phyloP scores from a whole-genome alignment of 2,797 vertebrate species.

The Lerista edwardsae region DNA sequence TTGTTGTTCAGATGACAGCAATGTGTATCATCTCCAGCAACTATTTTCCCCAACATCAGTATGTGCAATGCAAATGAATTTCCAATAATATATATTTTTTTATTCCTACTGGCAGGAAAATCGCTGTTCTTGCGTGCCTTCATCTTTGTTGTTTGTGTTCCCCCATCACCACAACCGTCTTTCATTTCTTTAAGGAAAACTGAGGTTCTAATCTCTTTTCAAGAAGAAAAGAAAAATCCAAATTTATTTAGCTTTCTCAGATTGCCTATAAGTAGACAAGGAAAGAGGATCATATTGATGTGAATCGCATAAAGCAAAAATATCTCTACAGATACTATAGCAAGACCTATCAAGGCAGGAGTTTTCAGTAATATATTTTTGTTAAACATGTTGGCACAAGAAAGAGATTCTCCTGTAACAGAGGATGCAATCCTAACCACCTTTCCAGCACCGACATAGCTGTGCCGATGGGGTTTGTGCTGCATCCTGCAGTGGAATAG shows the following conservation, averaged over 20 bases:
- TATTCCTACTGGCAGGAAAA: constrained; percentile 48
- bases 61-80: constrained; percentile 51
- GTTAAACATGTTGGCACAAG: not conserved
- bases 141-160: constrained; percentile 32
- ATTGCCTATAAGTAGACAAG: constrained; percentile 50
- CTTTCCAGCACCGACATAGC: too few relatives aligned
- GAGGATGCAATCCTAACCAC: too few relatives aligned
- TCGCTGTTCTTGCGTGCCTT: constrained; percentile 37
- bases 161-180: not conserved
- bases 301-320: constrained; percentile 34
- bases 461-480: too few relatives aligned
- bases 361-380: constrained; percentile 17
- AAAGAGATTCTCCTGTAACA: too few relatives aligned
- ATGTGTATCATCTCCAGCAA: constrained; percentile 53
- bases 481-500: too few relatives aligned
- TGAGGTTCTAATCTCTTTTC: constrained; percentile 49
- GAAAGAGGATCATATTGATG: constrained; percentile 17
- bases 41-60: constrained; percentile 33
- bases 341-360: constrained; percentile 31
- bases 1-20: constrained; percentile 54
- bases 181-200: constrained; percentile 31
- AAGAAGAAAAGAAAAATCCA: constrained; percentile 44
- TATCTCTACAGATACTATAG: constrained; percentile 45
- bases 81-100: constrained; percentile 28
- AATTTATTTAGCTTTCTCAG: constrained; percentile 56